Evolutionary conservation across 2,888 invertebrate species (phyloP).

Genomic region (Choristoneura rosaceana): DNA sequence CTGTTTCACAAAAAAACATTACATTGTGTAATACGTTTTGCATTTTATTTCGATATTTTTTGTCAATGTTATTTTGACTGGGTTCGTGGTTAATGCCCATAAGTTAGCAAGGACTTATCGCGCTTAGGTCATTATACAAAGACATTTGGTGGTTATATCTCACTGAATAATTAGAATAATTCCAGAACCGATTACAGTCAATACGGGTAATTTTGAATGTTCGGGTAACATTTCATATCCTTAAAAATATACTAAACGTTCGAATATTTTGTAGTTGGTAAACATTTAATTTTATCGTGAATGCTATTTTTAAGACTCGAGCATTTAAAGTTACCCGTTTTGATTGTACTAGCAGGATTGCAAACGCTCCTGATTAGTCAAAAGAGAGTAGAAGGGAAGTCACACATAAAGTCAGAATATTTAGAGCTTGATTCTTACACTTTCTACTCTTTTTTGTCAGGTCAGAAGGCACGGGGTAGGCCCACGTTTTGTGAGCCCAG

Average conservation of each 20-base stretch:
- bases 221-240: too few relatives aligned
- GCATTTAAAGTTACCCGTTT: too few relatives aligned
- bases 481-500: not conserved
- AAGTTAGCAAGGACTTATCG: not conserved
- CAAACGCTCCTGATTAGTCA: not conserved
- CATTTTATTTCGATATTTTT: slow-evolving; percentile 15
- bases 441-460: not conserved
- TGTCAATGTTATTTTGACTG: slow-evolving; percentile 13
- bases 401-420: not conserved
- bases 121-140: not conserved
- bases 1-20: not conserved
- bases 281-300: too few relatives aligned
- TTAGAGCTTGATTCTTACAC: not conserved
- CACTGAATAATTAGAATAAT: not conserved
- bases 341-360: not conserved
- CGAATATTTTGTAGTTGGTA: too few relatives aligned
- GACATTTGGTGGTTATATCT: not conserved
- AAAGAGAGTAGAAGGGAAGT: not conserved
- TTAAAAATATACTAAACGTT: too few relatives aligned
- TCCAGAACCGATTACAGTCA: not conserved
- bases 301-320: too few relatives aligned
- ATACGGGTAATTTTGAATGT: too few relatives aligned
- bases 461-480: not conserved
- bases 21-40: slow-evolving; percentile 1
- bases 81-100: not conserved